These are phyloP conservation scores for Plectropomus leopardus DNA, from an alignment of 2,113 vertebrate genomes.

Conservation along the genomic window DNA sequence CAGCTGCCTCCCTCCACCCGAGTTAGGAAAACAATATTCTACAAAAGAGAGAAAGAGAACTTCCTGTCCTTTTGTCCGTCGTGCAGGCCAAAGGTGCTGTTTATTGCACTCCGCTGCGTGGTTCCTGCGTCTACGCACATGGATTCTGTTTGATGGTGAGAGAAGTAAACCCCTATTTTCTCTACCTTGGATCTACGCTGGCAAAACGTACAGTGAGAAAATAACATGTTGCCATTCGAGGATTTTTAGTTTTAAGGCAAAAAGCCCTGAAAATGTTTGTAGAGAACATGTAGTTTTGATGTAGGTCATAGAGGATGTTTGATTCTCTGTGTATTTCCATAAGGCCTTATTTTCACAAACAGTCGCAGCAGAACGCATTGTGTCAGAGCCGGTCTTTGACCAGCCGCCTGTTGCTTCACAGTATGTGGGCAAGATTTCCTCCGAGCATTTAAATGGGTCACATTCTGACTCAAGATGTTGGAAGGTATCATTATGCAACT, in stretches of 20 bases:
- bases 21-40: conserved; percentile 71
- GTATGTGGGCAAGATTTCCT: conserved; percentile 64
- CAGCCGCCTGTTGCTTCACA: conserved; percentile 74
- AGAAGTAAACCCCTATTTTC: conserved; percentile 6
- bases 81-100: conserved; percentile 65
- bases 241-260: conserved; percentile 9
- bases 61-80: conserved; percentile 74
- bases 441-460: conserved; percentile 69
- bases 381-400: conserved; percentile 51
- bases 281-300: conserved; percentile 37
- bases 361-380: conserved; percentile 38
- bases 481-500: conserved; percentile 39
- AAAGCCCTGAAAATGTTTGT: neutral
- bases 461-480: conserved; percentile 56
- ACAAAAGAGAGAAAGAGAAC: conserved; percentile 66
- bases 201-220: neutral
- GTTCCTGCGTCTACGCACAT: conserved; percentile 50
- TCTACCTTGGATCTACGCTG: neutral
- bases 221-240: neutral
- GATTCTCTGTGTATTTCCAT: conserved; percentile 43
- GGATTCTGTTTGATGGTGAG: conserved; percentile 37
- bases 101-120: conserved; percentile 67
- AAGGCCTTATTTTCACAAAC: conserved; percentile 48
- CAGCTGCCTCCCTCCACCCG: conserved; percentile 76
- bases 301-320: conserved; percentile 44